These are phyloP conservation scores for Chaunax sp. DNA, from an alignment of 2,797 vertebrate genomes.

Conservation along the genomic window DNA sequence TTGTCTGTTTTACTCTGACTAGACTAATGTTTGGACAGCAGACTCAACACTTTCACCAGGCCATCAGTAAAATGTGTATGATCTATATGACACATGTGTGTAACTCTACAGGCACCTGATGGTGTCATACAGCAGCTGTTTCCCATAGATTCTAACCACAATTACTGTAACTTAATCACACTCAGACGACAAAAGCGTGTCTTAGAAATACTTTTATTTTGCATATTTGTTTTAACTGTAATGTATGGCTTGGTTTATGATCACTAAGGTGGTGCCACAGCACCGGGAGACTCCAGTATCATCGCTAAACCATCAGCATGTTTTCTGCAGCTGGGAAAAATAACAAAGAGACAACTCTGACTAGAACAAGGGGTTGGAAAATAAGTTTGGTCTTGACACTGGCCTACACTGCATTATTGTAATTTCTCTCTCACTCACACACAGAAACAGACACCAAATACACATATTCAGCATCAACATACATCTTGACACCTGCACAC, in stretches of 20 bases:
- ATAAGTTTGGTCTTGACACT: conserved; percentile 55
- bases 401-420: conserved; percentile 41
- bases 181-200: conserved; percentile 13
- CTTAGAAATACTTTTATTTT: conserved; percentile 73
- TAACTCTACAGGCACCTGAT: too few species aligned
- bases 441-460: conserved; percentile 23
- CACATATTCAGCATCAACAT: conserved; percentile 33
- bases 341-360: conserved; percentile 54
- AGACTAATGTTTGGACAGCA: too few species aligned
- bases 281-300: conserved; percentile 35
- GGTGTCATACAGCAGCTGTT: conserved; percentile 1
- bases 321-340: conserved; percentile 47
- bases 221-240: conserved; percentile 71
- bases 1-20: too few species aligned
- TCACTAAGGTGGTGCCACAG: conserved; percentile 44
- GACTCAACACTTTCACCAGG: too few species aligned
- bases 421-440: conserved; percentile 31
- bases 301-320: conserved; percentile 42
- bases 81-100: conserved; percentile 3
- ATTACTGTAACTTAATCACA: neutral
- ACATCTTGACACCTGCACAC: conserved; percentile 39
- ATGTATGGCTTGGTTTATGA: conserved; percentile 75
- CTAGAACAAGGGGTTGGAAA: conserved; percentile 48
- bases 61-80: too few species aligned
- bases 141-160: neutral